These are phyloP conservation scores for Cynopterus sphinx DNA, from an alignment of 2,797 vertebrate species.

Conservation along the genomic window DNA sequence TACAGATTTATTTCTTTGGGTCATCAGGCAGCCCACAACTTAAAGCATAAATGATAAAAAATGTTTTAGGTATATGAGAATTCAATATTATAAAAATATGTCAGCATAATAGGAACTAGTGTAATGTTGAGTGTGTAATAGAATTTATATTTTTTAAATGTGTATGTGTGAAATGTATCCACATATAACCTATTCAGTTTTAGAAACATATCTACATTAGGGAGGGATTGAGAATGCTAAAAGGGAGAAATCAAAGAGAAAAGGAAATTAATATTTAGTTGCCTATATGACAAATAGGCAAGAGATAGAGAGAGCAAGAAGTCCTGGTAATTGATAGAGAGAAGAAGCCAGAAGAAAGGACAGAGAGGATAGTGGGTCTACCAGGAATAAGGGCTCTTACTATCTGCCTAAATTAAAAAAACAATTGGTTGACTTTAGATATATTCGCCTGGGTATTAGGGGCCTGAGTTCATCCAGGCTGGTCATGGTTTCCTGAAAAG, in stretches of 20 bases:
- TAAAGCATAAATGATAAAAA: not conserved
- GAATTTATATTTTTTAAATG: not conserved
- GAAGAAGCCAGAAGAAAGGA: not conserved
- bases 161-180: not conserved
- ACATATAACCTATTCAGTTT: not conserved
- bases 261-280: not conserved
- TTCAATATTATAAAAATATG: not conserved
- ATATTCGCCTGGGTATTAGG: not conserved
- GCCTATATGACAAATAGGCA: not conserved
- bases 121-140: not conserved
- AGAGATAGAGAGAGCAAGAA: not conserved
- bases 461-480: not conserved
- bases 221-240: not conserved
- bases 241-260: slow-evolving; percentile 1
- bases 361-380: not conserved
- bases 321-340: not conserved
- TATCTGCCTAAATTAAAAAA: not conserved
- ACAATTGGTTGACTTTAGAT: not conserved
- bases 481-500: not conserved
- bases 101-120: not conserved
- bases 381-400: not conserved
- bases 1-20: not conserved
- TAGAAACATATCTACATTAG: not conserved
- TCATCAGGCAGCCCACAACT: not conserved
- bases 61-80: not conserved